Percentiles rank a stretch among this genome's conserved stretches.
Evolutionary conservation across 2,888 invertebrate species (phyloP).

Genomic region (Drosophila siamana): DNA sequence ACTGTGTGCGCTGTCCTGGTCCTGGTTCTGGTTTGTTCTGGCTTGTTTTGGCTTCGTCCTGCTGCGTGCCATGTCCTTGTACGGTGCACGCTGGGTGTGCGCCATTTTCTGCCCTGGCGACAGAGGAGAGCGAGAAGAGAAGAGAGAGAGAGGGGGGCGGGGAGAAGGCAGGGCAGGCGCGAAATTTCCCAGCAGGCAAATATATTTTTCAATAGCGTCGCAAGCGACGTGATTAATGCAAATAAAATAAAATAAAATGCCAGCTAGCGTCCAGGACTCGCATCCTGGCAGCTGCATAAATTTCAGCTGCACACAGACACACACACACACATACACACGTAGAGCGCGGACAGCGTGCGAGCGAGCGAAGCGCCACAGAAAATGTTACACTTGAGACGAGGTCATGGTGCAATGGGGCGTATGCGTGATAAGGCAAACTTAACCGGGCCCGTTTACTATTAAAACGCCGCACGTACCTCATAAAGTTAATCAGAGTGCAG

Average conservation of each 20-base stretch:
- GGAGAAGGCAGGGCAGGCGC: conserved; percentile 44
- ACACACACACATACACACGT: conserved; percentile 25
- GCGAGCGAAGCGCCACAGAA: conserved; percentile 49
- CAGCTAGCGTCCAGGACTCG: conserved; percentile 56
- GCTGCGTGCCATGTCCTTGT: conserved; percentile 62
- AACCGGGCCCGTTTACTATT: conserved; percentile 56
- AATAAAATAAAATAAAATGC: conserved; percentile 79
- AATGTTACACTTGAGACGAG: conserved; percentile 77
- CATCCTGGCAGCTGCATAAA: conserved; percentile 72
- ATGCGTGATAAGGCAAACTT: conserved; percentile 69
- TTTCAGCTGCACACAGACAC: conserved; percentile 60
- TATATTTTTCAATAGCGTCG: conserved; percentile 81
- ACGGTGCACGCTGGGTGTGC: conserved; percentile 25
- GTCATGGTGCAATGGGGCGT: conserved; percentile 61
- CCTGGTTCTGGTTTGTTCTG: conserved; percentile 38
- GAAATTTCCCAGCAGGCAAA: conserved; percentile 81
- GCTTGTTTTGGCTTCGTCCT: conserved; percentile 36
- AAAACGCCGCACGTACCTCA: conserved; percentile 76
- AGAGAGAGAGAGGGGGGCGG: background rate
- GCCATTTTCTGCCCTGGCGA: conserved; percentile 17
- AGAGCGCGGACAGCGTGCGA: conserved; percentile 4
- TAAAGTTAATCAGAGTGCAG: conserved; percentile 76
- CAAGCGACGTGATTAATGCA: conserved; percentile 80
- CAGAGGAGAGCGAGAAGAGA: background rate
- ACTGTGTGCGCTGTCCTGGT: conserved; percentile 28